Conservation (phyloP, 2,113 vertebrate genomes). For the Gallinago undulata region DNA sequence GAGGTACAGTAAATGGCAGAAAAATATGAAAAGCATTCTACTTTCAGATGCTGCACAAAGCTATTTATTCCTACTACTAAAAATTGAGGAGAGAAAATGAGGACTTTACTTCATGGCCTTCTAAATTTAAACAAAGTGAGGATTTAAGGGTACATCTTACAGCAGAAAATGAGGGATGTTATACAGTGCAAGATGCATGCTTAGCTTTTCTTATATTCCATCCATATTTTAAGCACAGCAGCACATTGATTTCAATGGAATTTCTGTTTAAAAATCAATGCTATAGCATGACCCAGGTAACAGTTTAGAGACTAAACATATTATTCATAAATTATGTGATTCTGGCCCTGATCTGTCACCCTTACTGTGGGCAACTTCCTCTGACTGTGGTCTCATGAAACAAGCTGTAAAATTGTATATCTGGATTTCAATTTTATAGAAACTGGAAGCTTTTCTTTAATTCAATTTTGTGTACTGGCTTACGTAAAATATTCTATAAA, state of each 20-base stretch:
- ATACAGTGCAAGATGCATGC: background rate
- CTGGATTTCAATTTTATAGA: background rate
- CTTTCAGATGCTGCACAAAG: conserved; percentile 67
- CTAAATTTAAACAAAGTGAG: conserved; percentile 61
- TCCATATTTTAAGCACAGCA: conserved; percentile 7
- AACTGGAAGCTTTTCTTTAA: background rate
- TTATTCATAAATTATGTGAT: conserved; percentile 30
- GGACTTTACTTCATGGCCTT: conserved; percentile 54
- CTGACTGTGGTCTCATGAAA: background rate
- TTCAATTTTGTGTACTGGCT: background rate
- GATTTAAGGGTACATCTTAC: conserved; percentile 36
- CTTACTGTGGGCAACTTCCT: background rate
- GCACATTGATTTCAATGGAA: conserved; percentile 52
- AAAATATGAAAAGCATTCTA: conserved; percentile 71
- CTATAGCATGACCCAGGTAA: conserved; percentile 14
- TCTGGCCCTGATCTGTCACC: background rate
- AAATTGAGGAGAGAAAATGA: conserved; percentile 52
- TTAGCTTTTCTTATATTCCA: conserved; percentile 49
- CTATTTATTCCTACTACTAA: conserved; percentile 68
- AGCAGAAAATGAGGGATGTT: conserved; percentile 39
- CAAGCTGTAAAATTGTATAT: background rate
- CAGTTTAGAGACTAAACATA: background rate
- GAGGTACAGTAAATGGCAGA: conserved; percentile 64
- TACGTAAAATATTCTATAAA: background rate
- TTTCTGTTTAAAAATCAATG: conserved; percentile 55